These are phyloP conservation scores for Sipha maydis DNA, from an alignment of 2,888 invertebrate species.

Conservation along the genomic window DNA sequence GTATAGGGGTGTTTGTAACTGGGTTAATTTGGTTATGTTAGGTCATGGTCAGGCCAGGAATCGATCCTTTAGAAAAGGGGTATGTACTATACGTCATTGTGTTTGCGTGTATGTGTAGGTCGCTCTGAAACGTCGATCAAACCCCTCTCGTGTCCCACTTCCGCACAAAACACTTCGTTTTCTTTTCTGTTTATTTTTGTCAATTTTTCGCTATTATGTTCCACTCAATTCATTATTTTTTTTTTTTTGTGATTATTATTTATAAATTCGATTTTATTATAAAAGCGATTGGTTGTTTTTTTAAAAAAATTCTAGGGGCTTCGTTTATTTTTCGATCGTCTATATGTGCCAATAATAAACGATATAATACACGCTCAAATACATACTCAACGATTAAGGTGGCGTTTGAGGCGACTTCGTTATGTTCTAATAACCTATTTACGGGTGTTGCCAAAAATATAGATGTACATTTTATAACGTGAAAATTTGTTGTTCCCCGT, in stretches of 20 bases:
- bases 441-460: slow-evolving; percentile 18
- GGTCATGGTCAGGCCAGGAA: slow-evolving; percentile 60
- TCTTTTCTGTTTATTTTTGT: not conserved
- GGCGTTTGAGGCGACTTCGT: not conserved
- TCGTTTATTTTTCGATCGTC: slow-evolving; percentile 26
- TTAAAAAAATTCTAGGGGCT: not conserved
- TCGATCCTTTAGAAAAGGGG: slow-evolving; percentile 30
- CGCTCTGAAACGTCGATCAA: not conserved
- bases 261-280: not conserved
- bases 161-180: not conserved
- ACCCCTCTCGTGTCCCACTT: slow-evolving; percentile 22
- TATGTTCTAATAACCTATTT: slow-evolving; percentile 38
- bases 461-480: not conserved
- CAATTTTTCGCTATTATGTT: not conserved
- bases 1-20: slow-evolving; percentile 18
- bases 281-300: not conserved
- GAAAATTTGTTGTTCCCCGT: not conserved
- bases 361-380: not conserved
- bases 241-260: not conserved
- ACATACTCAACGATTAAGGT: not conserved
- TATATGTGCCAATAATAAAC: slow-evolving; percentile 13
- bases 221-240: not conserved
- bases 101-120: slow-evolving; percentile 8
- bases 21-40: slow-evolving; percentile 56
- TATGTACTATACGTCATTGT: slow-evolving; percentile 25